Conservation (phyloP, 2,113 vertebrate genomes). For the Psophia crepitans region DNA sequence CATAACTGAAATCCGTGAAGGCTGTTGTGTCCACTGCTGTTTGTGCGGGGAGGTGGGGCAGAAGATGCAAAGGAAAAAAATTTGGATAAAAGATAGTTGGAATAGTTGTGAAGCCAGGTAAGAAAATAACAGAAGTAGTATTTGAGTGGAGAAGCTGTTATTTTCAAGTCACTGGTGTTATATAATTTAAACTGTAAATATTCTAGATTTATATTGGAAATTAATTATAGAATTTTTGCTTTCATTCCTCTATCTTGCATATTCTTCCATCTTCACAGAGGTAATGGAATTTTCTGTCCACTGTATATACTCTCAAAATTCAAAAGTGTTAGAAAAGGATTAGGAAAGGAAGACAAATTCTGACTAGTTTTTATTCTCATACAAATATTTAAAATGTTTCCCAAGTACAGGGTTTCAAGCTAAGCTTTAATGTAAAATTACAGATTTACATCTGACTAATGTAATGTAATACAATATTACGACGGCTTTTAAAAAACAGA, state of each 20-base stretch:
- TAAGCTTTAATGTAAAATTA: neutral
- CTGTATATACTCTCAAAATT: neutral
- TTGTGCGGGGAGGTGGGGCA: neutral
- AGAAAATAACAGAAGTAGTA: neutral
- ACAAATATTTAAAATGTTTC: neutral
- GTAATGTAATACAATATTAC: neutral
- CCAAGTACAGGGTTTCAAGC: neutral
- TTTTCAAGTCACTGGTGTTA: neutral
- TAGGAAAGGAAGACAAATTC: neutral
- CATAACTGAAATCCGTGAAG: neutral
- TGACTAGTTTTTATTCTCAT: neutral
- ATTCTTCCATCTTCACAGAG: neutral
- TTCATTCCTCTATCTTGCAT: neutral
- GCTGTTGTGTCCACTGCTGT: neutral
- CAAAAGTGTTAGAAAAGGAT: neutral
- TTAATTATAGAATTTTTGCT: neutral
- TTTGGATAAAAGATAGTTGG: neutral
- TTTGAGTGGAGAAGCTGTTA: neutral
- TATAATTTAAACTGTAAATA: neutral
- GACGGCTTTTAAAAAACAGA: neutral
- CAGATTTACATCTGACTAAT: neutral
- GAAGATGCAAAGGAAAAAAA: neutral
- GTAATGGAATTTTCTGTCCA: neutral
- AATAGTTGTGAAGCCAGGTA: neutral
- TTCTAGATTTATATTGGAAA: neutral